These are phyloP conservation scores for Columba janthina DNA, from an alignment of 2,113 vertebrate genomes.

Conservation along the genomic window DNA sequence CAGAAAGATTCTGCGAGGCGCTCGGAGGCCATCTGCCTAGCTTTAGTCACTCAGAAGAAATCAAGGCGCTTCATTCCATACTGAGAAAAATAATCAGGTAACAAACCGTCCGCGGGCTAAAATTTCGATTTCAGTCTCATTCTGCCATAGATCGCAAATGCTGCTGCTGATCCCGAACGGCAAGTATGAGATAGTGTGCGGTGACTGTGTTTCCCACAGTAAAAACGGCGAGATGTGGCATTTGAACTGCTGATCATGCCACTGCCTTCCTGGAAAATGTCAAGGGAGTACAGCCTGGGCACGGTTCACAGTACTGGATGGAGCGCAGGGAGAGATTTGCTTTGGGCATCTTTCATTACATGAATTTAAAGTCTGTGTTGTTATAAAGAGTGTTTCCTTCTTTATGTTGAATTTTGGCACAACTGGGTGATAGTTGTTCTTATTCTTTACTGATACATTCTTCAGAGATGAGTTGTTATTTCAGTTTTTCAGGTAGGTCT, in stretches of 20 bases:
- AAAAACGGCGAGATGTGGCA: neutral
- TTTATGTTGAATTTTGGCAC: neutral
- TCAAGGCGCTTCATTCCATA: constrained; percentile 78
- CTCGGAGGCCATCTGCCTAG: constrained; percentile 90
- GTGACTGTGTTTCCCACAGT: constrained; percentile 4
- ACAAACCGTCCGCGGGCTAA: neutral
- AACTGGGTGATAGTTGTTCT: neutral
- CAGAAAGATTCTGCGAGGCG: constrained; percentile 89
- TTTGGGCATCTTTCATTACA: neutral
- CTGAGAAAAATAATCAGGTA: constrained; percentile 86
- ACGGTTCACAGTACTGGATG: neutral
- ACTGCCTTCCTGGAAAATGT: constrained; percentile 27
- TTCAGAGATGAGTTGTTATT: neutral
- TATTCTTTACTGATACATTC: neutral
- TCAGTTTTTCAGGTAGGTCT: neutral
- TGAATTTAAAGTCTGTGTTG: neutral
- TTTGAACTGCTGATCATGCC: constrained; percentile 21
- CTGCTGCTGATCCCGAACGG: constrained; percentile 1
- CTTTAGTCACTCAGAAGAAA: constrained; percentile 80
- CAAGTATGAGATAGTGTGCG: neutral
- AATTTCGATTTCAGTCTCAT: neutral
- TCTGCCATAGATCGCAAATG: neutral
- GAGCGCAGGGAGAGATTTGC: neutral
- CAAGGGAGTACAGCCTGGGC: neutral
- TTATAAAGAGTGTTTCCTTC: neutral